Base-by-base conservation (phyloP, 2,888 invertebrate species). In the Drosophila trichaetosa region DNA sequence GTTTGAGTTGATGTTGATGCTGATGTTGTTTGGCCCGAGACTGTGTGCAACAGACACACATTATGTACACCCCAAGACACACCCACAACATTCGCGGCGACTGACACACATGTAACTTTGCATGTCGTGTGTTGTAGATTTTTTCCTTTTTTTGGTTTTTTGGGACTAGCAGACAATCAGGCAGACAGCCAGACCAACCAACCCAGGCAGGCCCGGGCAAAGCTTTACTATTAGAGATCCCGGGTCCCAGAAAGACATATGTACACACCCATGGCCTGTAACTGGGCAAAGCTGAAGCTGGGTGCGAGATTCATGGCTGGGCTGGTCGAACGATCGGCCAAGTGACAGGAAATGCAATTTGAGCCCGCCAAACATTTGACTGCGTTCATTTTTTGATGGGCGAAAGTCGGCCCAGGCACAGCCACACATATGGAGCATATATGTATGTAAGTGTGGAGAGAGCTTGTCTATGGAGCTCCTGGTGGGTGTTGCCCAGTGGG, bases 331-430 rank as follows among this genome's bases (percentile, higher is more conserved):
- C 82, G 67, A 79, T 82, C 72, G 73, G 73, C 89, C 76, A 78
- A 87, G 87, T 89, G 89, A 87, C 87, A 89, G 89, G 89, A 89
- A 86, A 86, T 89, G 85, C 89, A 87, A 86, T 89, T 86, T 87
- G 78, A 89, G 89, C 74, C 73, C 74, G 80, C 78, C 60, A 82
- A 84, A 73, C 69, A 69, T 86, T 86, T 82, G 85, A 89, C 85
- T 80, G 69, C 77, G 82, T 87, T 79, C 74, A 84, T 72, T 80
- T 78, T 71, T 57, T 73, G 85, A 82, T 82, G 85, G 88, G 88
- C 87, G 80, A 87, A 87, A 89, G 89, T 87, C 71, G 74, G 74
- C 66, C 72, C 69, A 76, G 69, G 51, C 69, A 69, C 63, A 63
- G 34, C 27, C 52, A 46, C 34, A 68, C 67, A 76, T 76, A 68